Evolutionary conservation across 1,140 invertebrate species (phyloP).

Genomic region (Trissolcus basalis): DNA sequence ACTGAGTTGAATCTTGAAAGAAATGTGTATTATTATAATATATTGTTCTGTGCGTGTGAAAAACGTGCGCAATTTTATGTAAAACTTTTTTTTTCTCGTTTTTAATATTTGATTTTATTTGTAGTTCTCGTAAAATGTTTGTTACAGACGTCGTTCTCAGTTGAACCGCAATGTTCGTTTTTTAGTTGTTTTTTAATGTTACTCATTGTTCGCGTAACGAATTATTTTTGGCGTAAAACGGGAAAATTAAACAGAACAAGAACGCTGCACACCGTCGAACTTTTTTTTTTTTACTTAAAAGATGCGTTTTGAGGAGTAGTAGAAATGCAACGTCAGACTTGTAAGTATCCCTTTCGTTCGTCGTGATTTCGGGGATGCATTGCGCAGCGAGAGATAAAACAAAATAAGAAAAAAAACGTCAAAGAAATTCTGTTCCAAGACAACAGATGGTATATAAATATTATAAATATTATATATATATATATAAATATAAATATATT

Average conservation of each 20-base stretch:
- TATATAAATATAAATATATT: slow-evolving; percentile 57
- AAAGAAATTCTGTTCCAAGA: slow-evolving; percentile 36
- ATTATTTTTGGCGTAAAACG: slow-evolving; percentile 33
- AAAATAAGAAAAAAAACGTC: slow-evolving; percentile 29
- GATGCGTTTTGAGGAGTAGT: slow-evolving; percentile 6
- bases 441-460: slow-evolving; percentile 60
- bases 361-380: slow-evolving; percentile 54
- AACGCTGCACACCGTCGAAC: slow-evolving; percentile 34
- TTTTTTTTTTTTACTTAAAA: slow-evolving; percentile 31
- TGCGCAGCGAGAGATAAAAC: slow-evolving; percentile 22
- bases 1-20: slow-evolving; percentile 18
- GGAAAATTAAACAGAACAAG: slow-evolving; percentile 13
- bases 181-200: slow-evolving; percentile 49
- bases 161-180: slow-evolving; percentile 25
- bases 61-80: neutral
- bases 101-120: slow-evolving; percentile 27
- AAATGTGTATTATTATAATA: neutral
- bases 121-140: slow-evolving; percentile 30
- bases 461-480: slow-evolving; percentile 63
- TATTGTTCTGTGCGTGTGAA: neutral
- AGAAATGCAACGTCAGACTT: slow-evolving; percentile 27
- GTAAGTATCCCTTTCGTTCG: slow-evolving; percentile 40
- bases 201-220: slow-evolving; percentile 44
- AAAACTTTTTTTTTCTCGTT: slow-evolving; percentile 2
- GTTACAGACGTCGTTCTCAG: slow-evolving; percentile 35